Base-by-base conservation (phyloP, 2,888 invertebrate genomes). In the Rhingia campestris region DNA sequence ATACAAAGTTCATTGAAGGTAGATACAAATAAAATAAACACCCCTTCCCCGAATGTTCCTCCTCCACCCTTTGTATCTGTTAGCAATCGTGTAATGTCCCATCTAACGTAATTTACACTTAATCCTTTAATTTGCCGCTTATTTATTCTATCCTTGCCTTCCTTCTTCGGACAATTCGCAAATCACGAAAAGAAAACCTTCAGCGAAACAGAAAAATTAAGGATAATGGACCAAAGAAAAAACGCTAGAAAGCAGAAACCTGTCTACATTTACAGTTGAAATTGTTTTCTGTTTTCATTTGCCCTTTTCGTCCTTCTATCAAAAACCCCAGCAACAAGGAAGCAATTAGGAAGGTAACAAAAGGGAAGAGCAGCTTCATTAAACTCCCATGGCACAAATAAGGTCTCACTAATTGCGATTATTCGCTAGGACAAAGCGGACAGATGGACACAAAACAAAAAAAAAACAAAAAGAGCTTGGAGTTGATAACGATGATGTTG, bases 321-420 rank as follows among this genome's bases (percentile, higher is more conserved):
- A 32, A 67, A 69, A 56, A 69, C 39, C 61, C 43, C 41, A 58
- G 66, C 58, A 58, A 66, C 66, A 66, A 75, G 75, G 66, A 75
- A 75, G 51, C 67, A 75, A 75, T 75, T 75, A 75, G 51, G 43
- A 67, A 51, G 64, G 75, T 75, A 67, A 75, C 66, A 59, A 75
- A 66, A 37, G 51, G 22, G 59, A 75, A 67, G 53, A 75, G 53
- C 58, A 75, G 75, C 75, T 75, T 75, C 75, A 75, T 75, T 75
- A 75, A 59, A 75, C 75, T 75, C 66, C 66, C 75, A 67, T 75
- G 66, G 67, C 75, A 75, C 75, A 75, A 74, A 74, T 74, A 74
- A 75, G 75, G 75, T 67, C 59, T 59, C 51, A 67, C 75, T 75
- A 67, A 75, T 75, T 75, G 75, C 51, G 75, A 66, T 75, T 75